A percentile compares a stretch with the other conserved stretches of the same genome.
phyloP scores from a whole-genome alignment of 2,888 invertebrate species.

The Pristionchus mayeri region DNA sequence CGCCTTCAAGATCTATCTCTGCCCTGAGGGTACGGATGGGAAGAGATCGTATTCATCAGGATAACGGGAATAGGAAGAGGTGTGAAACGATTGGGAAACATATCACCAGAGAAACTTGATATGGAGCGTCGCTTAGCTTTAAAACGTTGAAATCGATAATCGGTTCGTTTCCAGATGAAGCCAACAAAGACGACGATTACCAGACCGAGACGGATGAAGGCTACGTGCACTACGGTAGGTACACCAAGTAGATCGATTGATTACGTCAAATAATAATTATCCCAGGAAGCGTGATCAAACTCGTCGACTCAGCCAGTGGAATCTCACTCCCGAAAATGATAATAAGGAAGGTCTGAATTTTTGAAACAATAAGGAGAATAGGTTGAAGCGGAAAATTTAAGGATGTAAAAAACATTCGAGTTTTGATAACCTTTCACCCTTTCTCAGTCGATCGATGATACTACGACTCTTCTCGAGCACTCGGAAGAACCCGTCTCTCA shows the following conservation, averaged over 20 bases:
- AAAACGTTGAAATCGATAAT: too few relatives aligned
- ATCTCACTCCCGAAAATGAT: conserved; percentile 94
- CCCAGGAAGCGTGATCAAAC: conserved; percentile 88
- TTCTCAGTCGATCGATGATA: background rate
- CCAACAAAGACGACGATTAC: background rate
- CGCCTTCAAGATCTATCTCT: conserved; percentile 96
- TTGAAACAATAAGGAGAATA: background rate
- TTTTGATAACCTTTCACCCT: background rate
- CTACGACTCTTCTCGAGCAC: conserved; percentile 86
- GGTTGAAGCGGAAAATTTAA: background rate
- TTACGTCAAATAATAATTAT: background rate
- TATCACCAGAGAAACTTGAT: too few relatives aligned
- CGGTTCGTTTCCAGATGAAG: background rate
- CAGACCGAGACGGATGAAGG: conserved; percentile 82
- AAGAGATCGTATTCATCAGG: background rate
- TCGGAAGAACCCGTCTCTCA: conserved; percentile 97
- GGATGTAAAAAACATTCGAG: background rate
- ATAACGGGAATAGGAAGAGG: background rate
- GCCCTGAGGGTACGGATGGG: conserved; percentile 77
- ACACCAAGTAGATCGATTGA: background rate
- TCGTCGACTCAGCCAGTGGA: conserved; percentile 98
- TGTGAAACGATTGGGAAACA: too few relatives aligned
- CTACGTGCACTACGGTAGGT: conserved; percentile 93
- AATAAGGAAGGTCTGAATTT: conserved; percentile 78
- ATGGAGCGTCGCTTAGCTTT: too few relatives aligned